phyloP scores from a whole-genome alignment of 2,888 invertebrate species.

The Drosophila sordidapex region DNA sequence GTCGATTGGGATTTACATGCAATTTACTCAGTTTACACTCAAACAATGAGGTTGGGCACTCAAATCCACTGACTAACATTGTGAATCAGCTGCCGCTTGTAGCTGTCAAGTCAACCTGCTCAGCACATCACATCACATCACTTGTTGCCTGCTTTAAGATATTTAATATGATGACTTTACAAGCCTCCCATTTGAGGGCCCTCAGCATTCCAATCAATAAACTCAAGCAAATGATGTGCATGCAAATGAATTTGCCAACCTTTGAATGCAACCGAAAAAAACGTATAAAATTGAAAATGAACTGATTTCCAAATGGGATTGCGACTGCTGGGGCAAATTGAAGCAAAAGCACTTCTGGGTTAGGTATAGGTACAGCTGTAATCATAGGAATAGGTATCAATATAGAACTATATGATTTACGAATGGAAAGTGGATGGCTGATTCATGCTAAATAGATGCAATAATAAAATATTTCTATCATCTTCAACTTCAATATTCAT shows the following conservation, averaged over 20 bases:
- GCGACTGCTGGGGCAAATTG: slow-evolving; percentile 9
- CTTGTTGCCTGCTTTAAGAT: slow-evolving; percentile 21
- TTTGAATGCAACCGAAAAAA: slow-evolving; percentile 31
- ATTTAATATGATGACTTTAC: slow-evolving; percentile 13
- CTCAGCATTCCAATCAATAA: slow-evolving; percentile 57
- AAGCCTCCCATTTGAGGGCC: background rate
- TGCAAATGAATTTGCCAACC: slow-evolving; percentile 57
- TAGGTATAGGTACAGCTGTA: background rate
- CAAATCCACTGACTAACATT: slow-evolving; percentile 1
- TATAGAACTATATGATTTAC: too few relatives aligned
- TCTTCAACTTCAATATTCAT: background rate
- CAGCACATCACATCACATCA: slow-evolving; percentile 8
- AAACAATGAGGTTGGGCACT: background rate
- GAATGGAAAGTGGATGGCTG: background rate
- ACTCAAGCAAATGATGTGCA: slow-evolving; percentile 51
- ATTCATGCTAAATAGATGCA: background rate
- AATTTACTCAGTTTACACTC: slow-evolving; percentile 2
- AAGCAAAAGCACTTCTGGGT: slow-evolving; percentile 28
- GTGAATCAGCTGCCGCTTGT: background rate
- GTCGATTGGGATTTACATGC: slow-evolving; percentile 16
- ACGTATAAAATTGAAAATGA: slow-evolving; percentile 8
- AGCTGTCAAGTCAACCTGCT: slow-evolving; percentile 4
- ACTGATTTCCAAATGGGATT: slow-evolving; percentile 3
- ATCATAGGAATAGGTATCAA: background rate
- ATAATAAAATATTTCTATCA: background rate